phyloP scores from a whole-genome alignment of 2,113 vertebrate genomes.

The Egretta garzetta region DNA sequence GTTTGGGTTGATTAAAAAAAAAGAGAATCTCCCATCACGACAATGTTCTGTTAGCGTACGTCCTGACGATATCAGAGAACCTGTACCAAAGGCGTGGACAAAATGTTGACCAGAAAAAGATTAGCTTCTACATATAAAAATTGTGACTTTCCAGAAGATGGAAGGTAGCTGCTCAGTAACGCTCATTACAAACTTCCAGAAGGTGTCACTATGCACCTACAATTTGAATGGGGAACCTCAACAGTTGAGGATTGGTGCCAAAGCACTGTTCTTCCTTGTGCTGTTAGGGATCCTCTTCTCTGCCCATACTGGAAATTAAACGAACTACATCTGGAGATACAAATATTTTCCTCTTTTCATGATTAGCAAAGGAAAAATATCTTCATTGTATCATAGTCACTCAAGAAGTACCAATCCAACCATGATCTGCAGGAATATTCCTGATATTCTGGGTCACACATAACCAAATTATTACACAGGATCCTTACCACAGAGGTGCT shows the following conservation, averaged over 20 bases:
- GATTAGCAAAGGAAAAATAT: neutral
- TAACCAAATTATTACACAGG: neutral
- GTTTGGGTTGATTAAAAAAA: neutral
- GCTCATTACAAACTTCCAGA: constrained; percentile 6
- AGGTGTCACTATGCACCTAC: constrained; percentile 64
- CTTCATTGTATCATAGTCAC: neutral
- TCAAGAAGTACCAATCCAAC: neutral
- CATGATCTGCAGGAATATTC: neutral
- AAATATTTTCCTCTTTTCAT: neutral
- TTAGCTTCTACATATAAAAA: neutral
- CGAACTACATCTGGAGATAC: neutral
- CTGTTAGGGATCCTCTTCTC: neutral
- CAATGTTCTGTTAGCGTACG: neutral
- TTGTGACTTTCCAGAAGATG: neutral
- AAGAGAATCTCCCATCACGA: neutral
- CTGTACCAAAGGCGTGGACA: neutral
- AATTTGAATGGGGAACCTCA: neutral
- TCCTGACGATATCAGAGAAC: accelerated
- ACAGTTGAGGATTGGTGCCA: neutral
- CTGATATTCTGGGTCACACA: neutral
- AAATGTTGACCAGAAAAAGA: neutral
- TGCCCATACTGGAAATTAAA: neutral
- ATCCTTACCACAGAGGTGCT: neutral
- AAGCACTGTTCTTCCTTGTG: neutral
- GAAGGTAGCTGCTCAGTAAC: neutral